Percentiles rank a stretch among this genome's conserved stretches.
Conservation (phyloP, 2,797 vertebrate species). For the Enteromius trimaculatus region DNA sequence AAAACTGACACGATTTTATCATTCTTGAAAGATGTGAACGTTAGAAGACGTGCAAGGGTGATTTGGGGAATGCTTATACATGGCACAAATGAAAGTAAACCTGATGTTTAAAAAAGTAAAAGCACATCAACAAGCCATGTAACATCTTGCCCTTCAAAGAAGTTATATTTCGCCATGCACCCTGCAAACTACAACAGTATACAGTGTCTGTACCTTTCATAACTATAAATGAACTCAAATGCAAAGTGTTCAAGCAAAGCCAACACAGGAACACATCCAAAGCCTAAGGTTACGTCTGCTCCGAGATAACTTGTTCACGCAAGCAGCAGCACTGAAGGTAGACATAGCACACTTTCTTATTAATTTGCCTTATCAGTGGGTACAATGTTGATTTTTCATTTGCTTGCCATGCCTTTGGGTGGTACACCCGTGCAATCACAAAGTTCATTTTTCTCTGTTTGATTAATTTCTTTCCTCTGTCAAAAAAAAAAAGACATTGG, state of each 20-base stretch:
- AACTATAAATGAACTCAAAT: conserved; percentile 19
- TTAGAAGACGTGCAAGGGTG: neutral
- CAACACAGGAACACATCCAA: conserved; percentile 44
- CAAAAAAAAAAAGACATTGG: conserved; percentile 75
- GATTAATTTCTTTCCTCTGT: conserved; percentile 88
- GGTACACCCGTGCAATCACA: conserved; percentile 81
- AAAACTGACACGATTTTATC: neutral
- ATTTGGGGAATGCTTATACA: neutral
- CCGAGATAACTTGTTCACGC: conserved; percentile 34
- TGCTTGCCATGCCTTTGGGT: conserved; percentile 86
- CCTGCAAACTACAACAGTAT: neutral
- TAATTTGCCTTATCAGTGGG: conserved; percentile 82
- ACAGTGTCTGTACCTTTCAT: conserved; percentile 4
- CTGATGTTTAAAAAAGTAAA: neutral
- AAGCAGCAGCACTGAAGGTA: conserved; percentile 77
- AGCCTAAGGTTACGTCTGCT: conserved; percentile 56
- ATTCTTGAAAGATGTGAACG: neutral
- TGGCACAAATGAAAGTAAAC: neutral
- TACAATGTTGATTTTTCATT: conserved; percentile 86
- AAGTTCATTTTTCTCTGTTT: conserved; percentile 82
- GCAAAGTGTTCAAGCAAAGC: conserved; percentile 18
- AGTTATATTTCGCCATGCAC: neutral
- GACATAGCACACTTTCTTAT: conserved; percentile 83
- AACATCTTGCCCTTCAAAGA: neutral
- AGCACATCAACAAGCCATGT: neutral